Evolutionary conservation across 2,888 invertebrate species (phyloP).

Genomic region (Melanchra persicariae): DNA sequence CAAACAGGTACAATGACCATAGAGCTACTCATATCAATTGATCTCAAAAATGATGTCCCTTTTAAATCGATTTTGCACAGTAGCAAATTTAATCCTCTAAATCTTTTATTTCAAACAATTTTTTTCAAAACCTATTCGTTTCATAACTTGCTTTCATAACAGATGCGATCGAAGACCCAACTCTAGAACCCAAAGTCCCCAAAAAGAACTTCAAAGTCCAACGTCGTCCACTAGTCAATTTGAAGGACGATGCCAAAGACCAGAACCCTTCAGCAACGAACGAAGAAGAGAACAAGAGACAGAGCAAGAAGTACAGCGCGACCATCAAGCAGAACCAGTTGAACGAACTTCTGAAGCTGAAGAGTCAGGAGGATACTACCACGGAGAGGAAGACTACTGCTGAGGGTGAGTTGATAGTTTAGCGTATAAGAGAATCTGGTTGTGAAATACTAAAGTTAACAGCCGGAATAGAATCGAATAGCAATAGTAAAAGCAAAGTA

Average conservation of each 20-base stretch:
- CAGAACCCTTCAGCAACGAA: slow-evolving; percentile 86
- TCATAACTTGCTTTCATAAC: slow-evolving; percentile 10
- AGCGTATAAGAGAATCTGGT: background rate
- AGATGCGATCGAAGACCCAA: slow-evolving; percentile 84
- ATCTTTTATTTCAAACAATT: no score
- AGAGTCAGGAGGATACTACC: slow-evolving; percentile 75
- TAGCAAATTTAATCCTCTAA: no score
- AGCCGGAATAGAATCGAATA: no score
- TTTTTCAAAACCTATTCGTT: no score
- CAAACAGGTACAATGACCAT: no score
- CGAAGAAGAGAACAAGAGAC: slow-evolving; percentile 85
- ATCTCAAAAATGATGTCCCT: no score
- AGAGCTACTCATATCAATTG: no score
- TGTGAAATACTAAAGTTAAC: no score
- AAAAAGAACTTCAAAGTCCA: slow-evolving; percentile 76
- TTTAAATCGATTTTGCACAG: no score
- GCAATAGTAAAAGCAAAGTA: no score
- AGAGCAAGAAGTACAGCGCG: slow-evolving; percentile 87
- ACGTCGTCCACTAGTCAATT: slow-evolving; percentile 80
- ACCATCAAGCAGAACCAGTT: slow-evolving; percentile 85
- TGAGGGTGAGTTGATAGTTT: slow-evolving; percentile 72
- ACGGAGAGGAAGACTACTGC: slow-evolving; percentile 76
- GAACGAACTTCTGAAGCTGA: slow-evolving; percentile 78
- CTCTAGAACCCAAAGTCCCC: slow-evolving; percentile 70
- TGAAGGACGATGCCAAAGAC: slow-evolving; percentile 79